These are phyloP conservation scores for Osmerus mordax DNA, from an alignment of 2,113 vertebrate species.

Conservation along the genomic window DNA sequence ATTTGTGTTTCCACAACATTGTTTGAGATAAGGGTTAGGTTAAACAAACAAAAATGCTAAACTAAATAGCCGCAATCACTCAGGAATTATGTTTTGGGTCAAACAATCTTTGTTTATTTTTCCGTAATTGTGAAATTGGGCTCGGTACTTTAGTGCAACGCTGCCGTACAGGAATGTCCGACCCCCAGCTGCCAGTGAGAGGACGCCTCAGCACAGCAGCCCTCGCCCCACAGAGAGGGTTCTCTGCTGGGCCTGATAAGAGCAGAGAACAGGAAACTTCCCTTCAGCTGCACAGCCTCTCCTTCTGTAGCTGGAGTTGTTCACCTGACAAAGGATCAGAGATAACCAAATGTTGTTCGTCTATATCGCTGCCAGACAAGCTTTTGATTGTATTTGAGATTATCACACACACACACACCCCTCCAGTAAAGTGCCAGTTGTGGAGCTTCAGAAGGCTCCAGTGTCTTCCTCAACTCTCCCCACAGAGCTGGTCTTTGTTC, in stretches of 20 bases:
- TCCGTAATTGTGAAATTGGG: constrained; percentile 35
- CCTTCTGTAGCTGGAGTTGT: no score
- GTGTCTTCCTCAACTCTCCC: no score
- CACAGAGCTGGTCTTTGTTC: no score
- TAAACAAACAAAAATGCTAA: constrained; percentile 30
- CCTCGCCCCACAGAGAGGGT: no score
- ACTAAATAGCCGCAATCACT: constrained; percentile 35
- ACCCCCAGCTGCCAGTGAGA: constrained; percentile 31
- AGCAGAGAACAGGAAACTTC: no score
- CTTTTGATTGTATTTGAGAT: not conserved
- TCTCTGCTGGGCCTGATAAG: no score
- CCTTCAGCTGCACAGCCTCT: no score
- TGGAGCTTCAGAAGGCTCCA: no score
- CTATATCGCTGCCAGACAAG: not conserved
- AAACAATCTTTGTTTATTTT: constrained; percentile 61
- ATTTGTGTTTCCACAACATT: constrained; percentile 40
- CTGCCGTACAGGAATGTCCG: constrained; percentile 47
- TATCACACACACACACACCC: no score
- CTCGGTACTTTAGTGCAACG: constrained; percentile 45
- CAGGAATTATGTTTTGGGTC: constrained; percentile 56
- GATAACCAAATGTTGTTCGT: no score
- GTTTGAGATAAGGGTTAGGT: constrained; percentile 26
- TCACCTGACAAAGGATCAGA: no score
- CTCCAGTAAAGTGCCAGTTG: not conserved
- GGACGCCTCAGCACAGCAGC: no score